Conservation (phyloP, 2,888 invertebrate genomes). For the Uropetala carovei region DNA sequence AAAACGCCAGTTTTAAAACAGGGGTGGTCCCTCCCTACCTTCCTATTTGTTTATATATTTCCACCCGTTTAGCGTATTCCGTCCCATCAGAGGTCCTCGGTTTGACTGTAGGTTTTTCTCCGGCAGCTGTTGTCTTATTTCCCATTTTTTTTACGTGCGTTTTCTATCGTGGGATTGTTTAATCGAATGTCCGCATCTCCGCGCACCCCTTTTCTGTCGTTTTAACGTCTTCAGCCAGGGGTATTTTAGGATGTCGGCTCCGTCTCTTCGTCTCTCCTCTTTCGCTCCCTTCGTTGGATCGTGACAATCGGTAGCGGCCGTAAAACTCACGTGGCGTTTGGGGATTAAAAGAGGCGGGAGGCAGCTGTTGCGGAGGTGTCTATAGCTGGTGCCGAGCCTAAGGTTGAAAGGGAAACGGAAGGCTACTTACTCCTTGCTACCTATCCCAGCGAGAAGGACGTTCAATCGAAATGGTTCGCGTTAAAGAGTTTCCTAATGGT, state of each 20-base stretch:
- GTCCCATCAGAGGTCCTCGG: background rate
- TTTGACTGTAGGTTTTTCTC: background rate
- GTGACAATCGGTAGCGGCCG: slow-evolving; percentile 10
- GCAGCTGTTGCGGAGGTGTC: background rate
- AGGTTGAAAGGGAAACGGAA: background rate
- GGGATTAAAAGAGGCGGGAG: background rate
- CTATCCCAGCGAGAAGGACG: background rate
- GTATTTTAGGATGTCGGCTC: slow-evolving; percentile 2
- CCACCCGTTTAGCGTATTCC: background rate
- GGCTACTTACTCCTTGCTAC: background rate
- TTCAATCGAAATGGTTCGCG: background rate
- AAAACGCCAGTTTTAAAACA: background rate
- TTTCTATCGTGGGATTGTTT: background rate
- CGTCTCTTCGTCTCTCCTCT: background rate
- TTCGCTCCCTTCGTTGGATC: background rate
- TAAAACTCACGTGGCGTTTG: background rate
- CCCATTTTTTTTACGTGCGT: background rate
- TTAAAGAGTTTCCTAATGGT: background rate
- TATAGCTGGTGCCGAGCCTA: background rate
- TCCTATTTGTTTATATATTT: background rate
- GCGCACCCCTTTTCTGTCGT: background rate
- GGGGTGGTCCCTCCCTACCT: background rate
- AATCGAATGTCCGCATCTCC: background rate
- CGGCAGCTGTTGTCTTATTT: background rate
- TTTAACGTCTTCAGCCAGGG: background rate